Conservation (phyloP, 1,140 invertebrate genomes). For the Aphelinus certus region DNA sequence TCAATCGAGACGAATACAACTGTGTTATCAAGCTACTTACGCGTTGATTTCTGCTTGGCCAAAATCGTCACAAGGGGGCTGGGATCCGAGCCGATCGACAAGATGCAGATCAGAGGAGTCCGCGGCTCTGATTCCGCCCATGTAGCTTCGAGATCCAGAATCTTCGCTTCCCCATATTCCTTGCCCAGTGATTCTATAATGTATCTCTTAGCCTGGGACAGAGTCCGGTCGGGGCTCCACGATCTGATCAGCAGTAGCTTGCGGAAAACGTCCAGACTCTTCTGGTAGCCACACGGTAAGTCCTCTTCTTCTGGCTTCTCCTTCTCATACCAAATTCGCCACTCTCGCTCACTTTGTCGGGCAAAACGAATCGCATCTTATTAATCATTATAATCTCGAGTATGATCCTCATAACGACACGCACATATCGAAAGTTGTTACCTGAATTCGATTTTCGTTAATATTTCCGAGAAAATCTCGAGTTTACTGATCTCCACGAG, state of each 20-base stretch:
- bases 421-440: neutral
- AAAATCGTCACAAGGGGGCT: constrained; percentile 90
- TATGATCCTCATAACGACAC: neutral
- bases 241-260: constrained; percentile 90
- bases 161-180: constrained; percentile 91
- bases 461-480: constrained; percentile 81
- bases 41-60: constrained; percentile 86
- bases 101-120: constrained; percentile 90
- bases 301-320: constrained; percentile 91
- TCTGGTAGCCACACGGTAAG: constrained; percentile 91
- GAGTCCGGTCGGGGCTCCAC: constrained; percentile 94
- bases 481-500: constrained; percentile 94
- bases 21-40: constrained; percentile 66
- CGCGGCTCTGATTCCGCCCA: constrained; percentile 89
- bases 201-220: constrained; percentile 93
- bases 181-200: constrained; percentile 88
- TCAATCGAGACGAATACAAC: neutral
- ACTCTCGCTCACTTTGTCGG: constrained; percentile 79
- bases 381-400: neutral
- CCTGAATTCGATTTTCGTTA: constrained; percentile 82
- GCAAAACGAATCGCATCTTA: neutral
- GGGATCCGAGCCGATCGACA: constrained; percentile 96
- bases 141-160: constrained; percentile 90
- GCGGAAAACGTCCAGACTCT: constrained; percentile 87
- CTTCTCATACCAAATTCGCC: constrained; percentile 94